Conservation (phyloP, 2,888 invertebrate species). For the Andrena praecox region DNA sequence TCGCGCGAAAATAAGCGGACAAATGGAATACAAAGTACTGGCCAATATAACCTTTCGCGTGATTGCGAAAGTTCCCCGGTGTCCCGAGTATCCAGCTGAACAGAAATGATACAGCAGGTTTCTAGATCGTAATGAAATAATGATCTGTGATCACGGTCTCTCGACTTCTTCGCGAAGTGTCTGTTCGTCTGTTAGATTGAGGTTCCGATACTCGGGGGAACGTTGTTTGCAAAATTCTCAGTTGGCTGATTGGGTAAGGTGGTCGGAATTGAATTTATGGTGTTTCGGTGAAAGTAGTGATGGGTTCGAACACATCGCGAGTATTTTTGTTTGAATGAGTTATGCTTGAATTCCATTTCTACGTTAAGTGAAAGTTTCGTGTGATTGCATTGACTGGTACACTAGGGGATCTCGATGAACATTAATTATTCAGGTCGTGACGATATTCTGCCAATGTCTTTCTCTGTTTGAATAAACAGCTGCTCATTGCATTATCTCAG, state of each 20-base stretch:
- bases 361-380: background rate
- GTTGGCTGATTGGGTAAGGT: background rate
- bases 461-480: constrained; percentile 57
- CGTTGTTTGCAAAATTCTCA: no score
- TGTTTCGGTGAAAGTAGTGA: background rate
- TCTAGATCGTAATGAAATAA: no score
- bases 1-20: constrained; percentile 15
- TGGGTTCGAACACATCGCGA: background rate
- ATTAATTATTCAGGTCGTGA: constrained; percentile 73
- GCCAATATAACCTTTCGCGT: background rate
- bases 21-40: background rate
- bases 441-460: constrained; percentile 62
- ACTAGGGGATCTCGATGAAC: constrained; percentile 66
- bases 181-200: no score
- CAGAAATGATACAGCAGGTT: no score
- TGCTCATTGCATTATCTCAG: constrained; percentile 49
- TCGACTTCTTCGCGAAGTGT: background rate
- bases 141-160: background rate
- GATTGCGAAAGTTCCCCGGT: background rate
- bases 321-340: background rate
- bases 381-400: constrained; percentile 28
- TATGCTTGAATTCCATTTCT: background rate
- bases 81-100: no score
- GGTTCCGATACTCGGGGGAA: no score
- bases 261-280: background rate